Evolutionary conservation across 2,797 vertebrate genomes (phyloP).

Genomic region (Squalus acanthias): DNA sequence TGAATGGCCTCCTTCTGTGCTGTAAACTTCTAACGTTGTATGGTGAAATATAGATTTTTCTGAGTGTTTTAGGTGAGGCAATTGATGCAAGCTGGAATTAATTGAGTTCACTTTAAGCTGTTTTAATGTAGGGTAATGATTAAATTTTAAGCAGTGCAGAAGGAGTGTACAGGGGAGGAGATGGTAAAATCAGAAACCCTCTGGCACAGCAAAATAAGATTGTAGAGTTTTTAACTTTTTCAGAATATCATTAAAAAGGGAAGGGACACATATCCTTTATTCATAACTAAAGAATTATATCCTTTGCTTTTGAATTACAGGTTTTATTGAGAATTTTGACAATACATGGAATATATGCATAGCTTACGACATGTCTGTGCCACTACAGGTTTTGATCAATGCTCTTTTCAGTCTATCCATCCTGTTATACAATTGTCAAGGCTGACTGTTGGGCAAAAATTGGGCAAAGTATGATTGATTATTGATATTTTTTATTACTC

Average conservation of each 20-base stretch:
- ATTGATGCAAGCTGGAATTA: constrained; percentile 9
- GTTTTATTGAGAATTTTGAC: background rate
- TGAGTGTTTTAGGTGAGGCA: background rate
- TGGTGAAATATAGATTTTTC: background rate
- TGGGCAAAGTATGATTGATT: background rate
- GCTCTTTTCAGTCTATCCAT: background rate
- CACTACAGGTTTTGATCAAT: background rate
- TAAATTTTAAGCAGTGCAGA: background rate
- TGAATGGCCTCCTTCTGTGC: background rate
- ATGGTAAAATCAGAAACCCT: background rate
- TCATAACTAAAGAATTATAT: background rate
- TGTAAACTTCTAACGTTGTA: too few species aligned
- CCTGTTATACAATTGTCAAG: background rate
- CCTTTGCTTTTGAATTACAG: background rate
- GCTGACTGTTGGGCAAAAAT: background rate
- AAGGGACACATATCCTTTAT: background rate
- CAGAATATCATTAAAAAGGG: background rate
- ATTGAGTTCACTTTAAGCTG: background rate
- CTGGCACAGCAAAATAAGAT: background rate
- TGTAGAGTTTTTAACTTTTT: background rate
- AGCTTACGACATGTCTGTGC: background rate
- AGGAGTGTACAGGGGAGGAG: background rate
- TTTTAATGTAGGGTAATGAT: background rate
- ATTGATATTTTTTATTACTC: background rate
- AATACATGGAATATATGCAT: background rate